Base-by-base conservation (phyloP, 2,797 vertebrate species). In the Rhyacichthys aspro region DNA sequence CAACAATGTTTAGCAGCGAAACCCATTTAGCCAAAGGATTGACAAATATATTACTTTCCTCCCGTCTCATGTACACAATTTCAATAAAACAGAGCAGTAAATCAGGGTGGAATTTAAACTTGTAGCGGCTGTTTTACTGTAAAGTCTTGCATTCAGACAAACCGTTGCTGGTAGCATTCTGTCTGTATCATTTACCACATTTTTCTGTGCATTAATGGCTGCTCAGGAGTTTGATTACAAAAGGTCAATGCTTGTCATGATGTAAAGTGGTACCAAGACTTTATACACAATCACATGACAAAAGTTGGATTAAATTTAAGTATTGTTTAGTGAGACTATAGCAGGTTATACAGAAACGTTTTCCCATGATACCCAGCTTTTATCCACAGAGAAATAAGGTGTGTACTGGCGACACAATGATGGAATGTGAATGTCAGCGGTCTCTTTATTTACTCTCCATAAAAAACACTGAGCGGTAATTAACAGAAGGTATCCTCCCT, bases 381-480 rank as follows among this genome's bases (percentile, higher is more conserved):
- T 86, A 67, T 46, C 41, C 54, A 42, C 48, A 57, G 62, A 72
- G 87, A 53, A 87, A 93, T 91, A 91, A 94, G 91, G 90, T 93
- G 91, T 89, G 94, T 88, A 90, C 91, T 91, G 89, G 90, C 93
- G 94, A 94, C 92, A 87, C 79, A 90, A 91, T 95, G 95, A 96
- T 96, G 96, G 96, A 98, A 98, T 98, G 96, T 96, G 94, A 96
- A 95, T 98, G 97, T 98, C 98, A 98, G 97, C 96, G 94, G 78
- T 92, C 95, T 93, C 93, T 96, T 96, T 98, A 98, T 99, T 98
- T 98, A 98, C 95, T 91, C 93, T 94, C 94, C 94, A 94, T 94
- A 95, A 95, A 95, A 95, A 96, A 95, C 92, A 93, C 93, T 94
- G 94, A 94, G 93, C 87, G 87, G 95, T 98, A 98, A 99, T 99